These are phyloP conservation scores for Odontomyia ornata DNA, from an alignment of 2,888 invertebrate genomes.

Conservation along the genomic window DNA sequence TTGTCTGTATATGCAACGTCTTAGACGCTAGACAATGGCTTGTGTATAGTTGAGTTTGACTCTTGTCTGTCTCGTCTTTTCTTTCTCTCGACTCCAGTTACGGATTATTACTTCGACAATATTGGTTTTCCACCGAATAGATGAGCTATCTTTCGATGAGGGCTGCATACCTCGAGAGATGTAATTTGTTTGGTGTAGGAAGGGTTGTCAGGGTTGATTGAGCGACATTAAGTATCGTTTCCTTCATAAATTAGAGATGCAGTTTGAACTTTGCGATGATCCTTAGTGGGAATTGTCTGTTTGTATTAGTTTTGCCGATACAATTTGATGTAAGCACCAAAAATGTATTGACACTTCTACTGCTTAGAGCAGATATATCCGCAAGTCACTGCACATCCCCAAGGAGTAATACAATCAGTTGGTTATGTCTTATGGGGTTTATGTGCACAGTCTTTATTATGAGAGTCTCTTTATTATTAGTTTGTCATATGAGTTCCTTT, in stretches of 20 bases:
- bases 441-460: neutral
- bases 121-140: constrained; percentile 12
- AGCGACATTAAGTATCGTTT: too few species aligned
- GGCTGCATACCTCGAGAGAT: constrained; percentile 10
- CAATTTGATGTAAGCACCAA: too few species aligned
- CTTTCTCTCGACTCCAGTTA: constrained; percentile 6
- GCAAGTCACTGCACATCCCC: too few species aligned
- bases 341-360: too few species aligned
- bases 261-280: too few species aligned
- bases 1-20: neutral
- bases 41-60: neutral
- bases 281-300: too few species aligned
- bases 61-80: constrained; percentile 3
- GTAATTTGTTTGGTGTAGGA: neutral
- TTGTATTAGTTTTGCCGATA: too few species aligned
- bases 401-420: too few species aligned
- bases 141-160: constrained; percentile 5
- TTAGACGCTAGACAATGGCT: neutral
- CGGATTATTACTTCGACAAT: constrained; percentile 20
- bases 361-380: too few species aligned
- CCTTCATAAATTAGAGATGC: too few species aligned
- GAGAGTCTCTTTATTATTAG: neutral
- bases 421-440: too few species aligned
- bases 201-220: neutral
- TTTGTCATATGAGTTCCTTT: neutral